These are phyloP conservation scores for Silurus aristotelis DNA, from an alignment of 2,797 vertebrate genomes.

Conservation along the genomic window DNA sequence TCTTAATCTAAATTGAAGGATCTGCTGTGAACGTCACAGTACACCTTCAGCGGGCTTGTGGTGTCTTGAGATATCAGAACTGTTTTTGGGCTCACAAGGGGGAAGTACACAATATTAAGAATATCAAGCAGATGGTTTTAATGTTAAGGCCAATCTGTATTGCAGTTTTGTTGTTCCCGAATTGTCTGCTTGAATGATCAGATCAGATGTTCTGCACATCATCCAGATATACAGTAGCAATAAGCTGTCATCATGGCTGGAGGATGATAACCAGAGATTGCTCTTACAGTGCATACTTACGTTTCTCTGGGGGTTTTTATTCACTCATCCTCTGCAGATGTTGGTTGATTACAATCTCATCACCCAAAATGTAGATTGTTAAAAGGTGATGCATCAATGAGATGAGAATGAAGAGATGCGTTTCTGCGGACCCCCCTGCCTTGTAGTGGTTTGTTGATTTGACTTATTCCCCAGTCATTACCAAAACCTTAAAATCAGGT, in stretches of 20 bases:
- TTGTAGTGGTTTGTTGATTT: not conserved
- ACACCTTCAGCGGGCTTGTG: too few species aligned
- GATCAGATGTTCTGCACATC: not conserved
- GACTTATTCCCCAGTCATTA: not conserved
- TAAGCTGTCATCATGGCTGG: not conserved
- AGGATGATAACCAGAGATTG: not conserved
- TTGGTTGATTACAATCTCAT: not conserved
- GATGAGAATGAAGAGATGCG: not conserved
- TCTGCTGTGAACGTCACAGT: too few species aligned
- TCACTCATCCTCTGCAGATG: not conserved
- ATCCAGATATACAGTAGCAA: not conserved
- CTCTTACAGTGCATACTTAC: not conserved
- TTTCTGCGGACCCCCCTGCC: not conserved
- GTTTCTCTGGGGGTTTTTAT: not conserved
- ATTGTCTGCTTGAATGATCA: not conserved
- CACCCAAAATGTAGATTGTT: not conserved
- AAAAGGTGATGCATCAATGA: not conserved
- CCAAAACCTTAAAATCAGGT: not conserved
- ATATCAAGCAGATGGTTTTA: too few species aligned
- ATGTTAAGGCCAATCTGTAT: too few species aligned
- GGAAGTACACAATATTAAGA: too few species aligned
- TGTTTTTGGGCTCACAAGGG: too few species aligned
- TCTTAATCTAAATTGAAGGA: too few species aligned
- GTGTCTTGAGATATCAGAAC: too few species aligned
- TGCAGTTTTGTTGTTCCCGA: not conserved